Evolutionary conservation across 2,797 vertebrate genomes (phyloP).

Genomic region (Clamator glandarius): DNA sequence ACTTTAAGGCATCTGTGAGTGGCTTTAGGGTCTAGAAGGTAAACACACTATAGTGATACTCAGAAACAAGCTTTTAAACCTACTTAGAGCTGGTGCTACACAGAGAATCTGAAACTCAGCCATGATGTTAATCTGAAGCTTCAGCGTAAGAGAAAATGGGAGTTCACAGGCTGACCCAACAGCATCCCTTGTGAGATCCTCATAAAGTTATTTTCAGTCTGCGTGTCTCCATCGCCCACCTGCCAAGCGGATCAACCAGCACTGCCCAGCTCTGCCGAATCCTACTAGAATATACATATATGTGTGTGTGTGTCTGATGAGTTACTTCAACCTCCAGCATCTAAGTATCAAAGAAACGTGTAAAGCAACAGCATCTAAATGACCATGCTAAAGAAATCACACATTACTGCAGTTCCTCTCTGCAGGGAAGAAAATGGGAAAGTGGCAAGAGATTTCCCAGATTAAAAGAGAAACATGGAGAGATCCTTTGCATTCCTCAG

Average conservation of each 20-base stretch:
- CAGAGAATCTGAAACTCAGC: background rate
- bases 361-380: background rate
- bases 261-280: background rate
- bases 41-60: background rate
- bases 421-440: background rate
- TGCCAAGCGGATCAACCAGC: background rate
- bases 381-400: background rate
- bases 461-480: background rate
- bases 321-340: background rate
- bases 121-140: background rate
- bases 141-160: background rate
- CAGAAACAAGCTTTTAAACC: background rate
- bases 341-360: background rate
- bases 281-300: background rate
- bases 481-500: background rate
- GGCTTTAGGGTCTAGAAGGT: background rate
- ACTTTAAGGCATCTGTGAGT: background rate
- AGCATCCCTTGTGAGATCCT: background rate
- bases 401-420: background rate
- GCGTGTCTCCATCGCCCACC: background rate
- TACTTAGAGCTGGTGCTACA: fast-evolving
- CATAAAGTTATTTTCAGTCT: background rate
- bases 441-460: background rate
- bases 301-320: background rate
- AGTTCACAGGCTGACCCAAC: background rate